Conservation (phyloP, 1,140 invertebrate species). For the Laupala kohalensis region DNA sequence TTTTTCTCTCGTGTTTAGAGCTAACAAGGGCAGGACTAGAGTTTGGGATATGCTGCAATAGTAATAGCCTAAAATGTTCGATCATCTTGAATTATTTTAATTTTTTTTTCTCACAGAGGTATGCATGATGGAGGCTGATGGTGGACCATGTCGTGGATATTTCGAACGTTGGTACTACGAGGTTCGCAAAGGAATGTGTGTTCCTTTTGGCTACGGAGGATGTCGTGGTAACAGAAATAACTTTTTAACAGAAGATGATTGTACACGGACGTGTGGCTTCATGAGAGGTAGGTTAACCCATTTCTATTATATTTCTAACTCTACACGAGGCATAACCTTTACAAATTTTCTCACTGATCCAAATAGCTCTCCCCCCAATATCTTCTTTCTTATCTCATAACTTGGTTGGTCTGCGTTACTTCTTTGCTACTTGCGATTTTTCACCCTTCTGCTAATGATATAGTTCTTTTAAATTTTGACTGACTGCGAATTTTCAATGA, state of each 20-base stretch:
- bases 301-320: not conserved
- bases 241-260: conserved; percentile 65
- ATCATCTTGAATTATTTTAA: no score
- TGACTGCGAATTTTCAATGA: no score
- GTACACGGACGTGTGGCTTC: conserved; percentile 51
- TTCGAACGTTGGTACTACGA: conserved; percentile 77
- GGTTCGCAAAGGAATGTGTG: conserved; percentile 51
- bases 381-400: not conserved
- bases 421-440: not conserved
- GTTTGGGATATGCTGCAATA: no score
- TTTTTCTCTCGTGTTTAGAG: no score
- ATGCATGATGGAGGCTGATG: conserved; percentile 55
- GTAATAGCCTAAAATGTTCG: no score
- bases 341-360: not conserved
- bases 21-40: no score
- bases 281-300: conserved; percentile 28
- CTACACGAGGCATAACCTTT: not conserved
- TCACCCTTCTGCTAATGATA: not conserved
- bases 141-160: conserved; percentile 68
- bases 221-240: conserved; percentile 84
- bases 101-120: conserved; percentile 50
- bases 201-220: conserved; percentile 74
- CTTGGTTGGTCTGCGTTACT: not conserved
- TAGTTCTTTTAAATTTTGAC: no score
- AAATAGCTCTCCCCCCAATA: not conserved